These are phyloP conservation scores for Trichosurus vulpecula DNA, from an alignment of 2,797 vertebrate species.

Conservation along the genomic window DNA sequence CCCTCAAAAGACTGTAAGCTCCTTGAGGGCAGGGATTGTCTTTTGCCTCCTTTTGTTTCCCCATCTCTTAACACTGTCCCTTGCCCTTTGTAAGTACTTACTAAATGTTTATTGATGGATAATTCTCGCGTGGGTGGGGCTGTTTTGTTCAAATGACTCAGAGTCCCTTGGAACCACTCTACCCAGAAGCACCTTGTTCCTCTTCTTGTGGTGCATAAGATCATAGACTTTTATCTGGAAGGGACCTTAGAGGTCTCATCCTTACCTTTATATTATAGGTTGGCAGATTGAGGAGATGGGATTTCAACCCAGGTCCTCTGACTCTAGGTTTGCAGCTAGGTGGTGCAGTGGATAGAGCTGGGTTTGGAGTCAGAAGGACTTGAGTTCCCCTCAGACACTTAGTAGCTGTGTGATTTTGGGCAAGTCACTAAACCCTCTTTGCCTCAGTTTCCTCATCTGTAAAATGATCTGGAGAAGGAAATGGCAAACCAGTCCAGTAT, in stretches of 20 bases:
- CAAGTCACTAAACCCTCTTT: too few species aligned
- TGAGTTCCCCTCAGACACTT: not conserved
- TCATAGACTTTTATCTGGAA: not conserved
- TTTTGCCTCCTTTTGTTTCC: conserved; percentile 39
- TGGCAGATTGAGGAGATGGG: not conserved
- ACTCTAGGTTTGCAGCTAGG: not conserved
- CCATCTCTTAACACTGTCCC: conserved; percentile 41
- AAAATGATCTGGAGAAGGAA: not conserved
- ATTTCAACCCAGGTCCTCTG: not conserved
- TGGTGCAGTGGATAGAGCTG: not conserved
- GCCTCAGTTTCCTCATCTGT: not conserved
- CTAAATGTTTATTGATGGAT: conserved; percentile 75
- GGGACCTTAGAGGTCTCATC: not conserved
- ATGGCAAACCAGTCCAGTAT: not conserved
- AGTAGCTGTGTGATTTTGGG: not conserved
- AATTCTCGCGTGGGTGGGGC: not conserved
- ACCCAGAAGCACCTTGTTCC: not conserved
- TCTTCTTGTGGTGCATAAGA: not conserved
- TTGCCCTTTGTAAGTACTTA: conserved; percentile 53
- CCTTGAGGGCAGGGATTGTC: not conserved
- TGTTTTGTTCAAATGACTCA: not conserved
- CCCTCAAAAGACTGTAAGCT: not conserved
- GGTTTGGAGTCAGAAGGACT: not conserved
- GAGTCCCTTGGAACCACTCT: not conserved
- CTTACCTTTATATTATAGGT: not conserved